Base-by-base conservation (phyloP, 2,797 vertebrate species). In the Hafferia zeledoni region DNA sequence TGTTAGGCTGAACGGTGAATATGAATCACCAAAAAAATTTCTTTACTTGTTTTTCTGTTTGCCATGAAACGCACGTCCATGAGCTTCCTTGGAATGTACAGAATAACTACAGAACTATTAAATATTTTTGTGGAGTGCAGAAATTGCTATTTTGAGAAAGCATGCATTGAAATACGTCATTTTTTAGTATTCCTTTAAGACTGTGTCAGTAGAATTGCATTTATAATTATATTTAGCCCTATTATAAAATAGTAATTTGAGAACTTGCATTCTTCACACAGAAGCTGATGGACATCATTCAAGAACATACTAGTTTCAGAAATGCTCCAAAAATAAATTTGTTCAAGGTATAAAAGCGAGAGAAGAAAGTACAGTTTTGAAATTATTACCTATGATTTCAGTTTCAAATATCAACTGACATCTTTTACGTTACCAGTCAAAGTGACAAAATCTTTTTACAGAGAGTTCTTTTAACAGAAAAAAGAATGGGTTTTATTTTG, bases 401-500 rank as follows among this genome's bases (percentile, higher is more conserved):
- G 2, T 3, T 71, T 79, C 18, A 41, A 50, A 25, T 83, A 46
- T 69, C 27, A 86, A 64, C 41, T 37, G 3, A 52, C 4, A 52
- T 5, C 2, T 41, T 52, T 74, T 67, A 17, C 13, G 37, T 61
- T 81, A 5, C 5, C 28, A 31, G 10, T 28, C 7, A 69, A 77
- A 53, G 1, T 1, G 1, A 47, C 17, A 11, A 9, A n/a, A 39
- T 30, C 5, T 30, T 79, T 69, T 56, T 22, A 16, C 13, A 68
- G 3, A 41, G 8, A 30, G 3, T 18, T n/a, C 2, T 50, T 75
- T 63, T 35, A 68, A 74, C 9, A 75, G 19, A 24, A 18, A 77
- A 63, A 55, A 17, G 13, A 2, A 1, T 20, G 9, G 1, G 1
- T 17, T 39, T 76, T 55, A 2, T 39, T n/a, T 53, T 27, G 10